Percentiles rank a stretch among this genome's conserved stretches.
Conservation (phyloP, 2,113 vertebrate genomes). For the Embiotoca jacksoni region DNA sequence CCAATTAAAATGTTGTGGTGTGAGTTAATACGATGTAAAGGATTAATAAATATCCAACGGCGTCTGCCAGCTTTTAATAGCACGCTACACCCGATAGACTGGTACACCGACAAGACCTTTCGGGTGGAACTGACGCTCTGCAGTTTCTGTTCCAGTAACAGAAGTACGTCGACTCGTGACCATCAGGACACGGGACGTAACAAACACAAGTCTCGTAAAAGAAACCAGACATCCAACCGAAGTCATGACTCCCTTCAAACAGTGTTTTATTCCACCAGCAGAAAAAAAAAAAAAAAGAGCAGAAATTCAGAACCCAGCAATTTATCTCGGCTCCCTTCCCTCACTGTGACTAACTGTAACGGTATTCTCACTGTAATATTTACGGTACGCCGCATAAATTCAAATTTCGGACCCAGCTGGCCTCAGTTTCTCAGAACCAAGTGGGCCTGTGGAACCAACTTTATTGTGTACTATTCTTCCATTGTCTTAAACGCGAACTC, state of each 20-base stretch:
- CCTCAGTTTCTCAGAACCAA: neutral
- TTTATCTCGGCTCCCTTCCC: constrained; percentile 1
- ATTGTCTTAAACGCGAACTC: neutral
- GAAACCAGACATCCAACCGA: neutral
- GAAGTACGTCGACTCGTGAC: too few relatives aligned
- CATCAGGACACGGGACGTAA: too few relatives aligned
- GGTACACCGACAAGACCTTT: too few relatives aligned
- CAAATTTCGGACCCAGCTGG: neutral
- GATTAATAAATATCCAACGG: too few relatives aligned
- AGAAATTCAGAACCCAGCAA: neutral
- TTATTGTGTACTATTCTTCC: neutral
- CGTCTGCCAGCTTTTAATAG: too few relatives aligned
- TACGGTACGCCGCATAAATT: neutral
- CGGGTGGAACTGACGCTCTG: too few relatives aligned
- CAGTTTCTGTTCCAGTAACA: too few relatives aligned
- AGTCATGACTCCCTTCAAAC: neutral
- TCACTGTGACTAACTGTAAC: neutral
- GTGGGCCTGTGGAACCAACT: neutral
- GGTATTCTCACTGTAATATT: neutral
- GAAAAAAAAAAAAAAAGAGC: neutral
- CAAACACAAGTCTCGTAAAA: too few relatives aligned
- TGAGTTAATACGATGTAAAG: too few relatives aligned
- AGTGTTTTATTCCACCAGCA: constrained; percentile 16
- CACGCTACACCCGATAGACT: too few relatives aligned
- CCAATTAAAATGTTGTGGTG: too few relatives aligned